Base-by-base conservation (phyloP, 2,797 vertebrate species). In the Rhabdophis nuchalis region DNA sequence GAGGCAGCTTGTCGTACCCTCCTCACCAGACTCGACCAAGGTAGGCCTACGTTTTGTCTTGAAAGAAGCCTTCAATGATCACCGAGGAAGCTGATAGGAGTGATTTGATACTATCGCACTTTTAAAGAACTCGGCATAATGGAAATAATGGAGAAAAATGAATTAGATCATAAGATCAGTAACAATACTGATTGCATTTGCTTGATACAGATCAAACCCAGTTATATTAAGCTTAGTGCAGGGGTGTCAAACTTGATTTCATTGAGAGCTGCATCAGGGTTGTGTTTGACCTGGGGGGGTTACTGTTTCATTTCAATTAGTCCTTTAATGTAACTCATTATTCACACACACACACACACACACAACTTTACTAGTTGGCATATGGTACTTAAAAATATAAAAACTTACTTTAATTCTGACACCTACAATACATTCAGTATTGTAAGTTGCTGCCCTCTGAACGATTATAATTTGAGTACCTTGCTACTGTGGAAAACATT, bases 1-100 rank as follows among this genome's bases (percentile, higher is more conserved):
- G 98, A 99, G 95, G 97, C 98, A 58, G 98, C 99, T 64, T 99
- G 98, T 96, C 97, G 98, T 46, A 98, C 98, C 0, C 97, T 99
- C 18, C 97, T 99, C 91, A 98, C 77, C 96, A 98, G 98, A 12
- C 97, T 99, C 46, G 99, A 99, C 94, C 98, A 99, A 97, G 97
- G 98, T 99, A 98, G 1, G 97, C 90, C 7, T 91, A 0, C 6
- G 1, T 14, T 0, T 32, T 77, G 1, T 16, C 23, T 54, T 18
- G 12, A 13, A 36, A 60, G 36, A 61, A 29, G 27, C 29, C 53
- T 91, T 58, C 27, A 50, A 5, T 50, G 18, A 12, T 13, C 53
- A 23, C 14, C 13, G 6, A 29, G 60, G 20, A 54, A 57, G 46
- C n/a, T 68, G n/a, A 29, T 16, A 14, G 13, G 58, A 54, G 14